phyloP scores from a whole-genome alignment of 2,113 vertebrate species.

The Ceyx margarethae region DNA sequence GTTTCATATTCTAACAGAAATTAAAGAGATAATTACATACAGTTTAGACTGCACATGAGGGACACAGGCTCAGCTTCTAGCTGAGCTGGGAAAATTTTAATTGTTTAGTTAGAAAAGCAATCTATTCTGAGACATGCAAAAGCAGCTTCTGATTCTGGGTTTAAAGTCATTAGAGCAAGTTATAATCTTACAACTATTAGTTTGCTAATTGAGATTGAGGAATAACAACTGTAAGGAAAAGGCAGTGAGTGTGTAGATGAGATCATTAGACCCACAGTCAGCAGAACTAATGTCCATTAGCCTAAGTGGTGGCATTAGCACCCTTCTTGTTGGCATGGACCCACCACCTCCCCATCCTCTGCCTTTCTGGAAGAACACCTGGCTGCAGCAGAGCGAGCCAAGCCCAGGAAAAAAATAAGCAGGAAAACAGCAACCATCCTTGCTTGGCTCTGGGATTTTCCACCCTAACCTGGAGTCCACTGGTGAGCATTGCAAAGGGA shows the following conservation, averaged over 20 bases:
- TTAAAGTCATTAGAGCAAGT: constrained; percentile 48
- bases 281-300: constrained; percentile 52
- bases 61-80: not conserved
- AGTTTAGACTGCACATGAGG: constrained; percentile 8
- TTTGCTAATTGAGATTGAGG: constrained; percentile 25
- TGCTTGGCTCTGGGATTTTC: not conserved
- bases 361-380: not conserved
- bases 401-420: not conserved
- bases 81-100: constrained; percentile 40
- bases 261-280: constrained; percentile 35
- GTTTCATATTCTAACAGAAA: constrained; percentile 17
- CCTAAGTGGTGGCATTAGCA: not conserved
- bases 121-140: constrained; percentile 14
- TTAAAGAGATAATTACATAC: constrained; percentile 40
- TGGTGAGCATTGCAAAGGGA: accelerated
- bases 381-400: not conserved
- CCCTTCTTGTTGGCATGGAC: not conserved
- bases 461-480: not conserved
- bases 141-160: constrained; percentile 33
- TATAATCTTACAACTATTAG: constrained; percentile 42
- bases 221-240: constrained; percentile 43
- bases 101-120: constrained; percentile 48
- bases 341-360: not conserved
- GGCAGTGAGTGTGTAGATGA: constrained; percentile 26
- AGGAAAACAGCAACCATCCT: not conserved